These are phyloP conservation scores for Labia minor DNA, from an alignment of 2,888 invertebrate species.

Conservation along the genomic window DNA sequence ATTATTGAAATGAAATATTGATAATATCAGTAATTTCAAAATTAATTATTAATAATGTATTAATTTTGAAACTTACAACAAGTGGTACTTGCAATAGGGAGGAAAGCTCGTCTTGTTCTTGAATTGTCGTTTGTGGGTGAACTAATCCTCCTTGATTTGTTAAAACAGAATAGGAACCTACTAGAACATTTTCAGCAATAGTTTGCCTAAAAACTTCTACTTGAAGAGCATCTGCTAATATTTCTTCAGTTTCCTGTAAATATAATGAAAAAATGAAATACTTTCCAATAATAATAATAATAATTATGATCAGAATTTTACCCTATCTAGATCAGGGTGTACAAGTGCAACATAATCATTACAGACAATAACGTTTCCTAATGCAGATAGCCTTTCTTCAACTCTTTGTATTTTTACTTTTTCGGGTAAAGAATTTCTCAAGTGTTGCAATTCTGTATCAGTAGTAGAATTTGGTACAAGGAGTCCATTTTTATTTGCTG, in stretches of 20 bases:
- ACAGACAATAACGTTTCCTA: slow-evolving; percentile 95
- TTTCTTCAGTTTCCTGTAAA: slow-evolving; percentile 79
- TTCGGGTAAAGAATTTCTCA: slow-evolving; percentile 64
- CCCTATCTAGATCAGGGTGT: slow-evolving; percentile 94
- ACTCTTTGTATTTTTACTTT: slow-evolving; percentile 77
- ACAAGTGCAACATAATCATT: slow-evolving; percentile 99
- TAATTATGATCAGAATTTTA: slow-evolving; percentile 37
- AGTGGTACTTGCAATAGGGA: slow-evolving; percentile 92
- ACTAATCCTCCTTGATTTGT: slow-evolving; percentile 95
- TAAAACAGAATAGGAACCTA: slow-evolving; percentile 88
- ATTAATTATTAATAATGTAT: no score
- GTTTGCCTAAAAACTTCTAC: slow-evolving; percentile 97
- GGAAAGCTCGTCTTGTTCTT: slow-evolving; percentile 92
- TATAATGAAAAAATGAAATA: no score
- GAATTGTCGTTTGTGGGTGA: slow-evolving; percentile 87
- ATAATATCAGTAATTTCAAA: no score
- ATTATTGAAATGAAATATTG: no score
- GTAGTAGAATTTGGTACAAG: slow-evolving; percentile 83
- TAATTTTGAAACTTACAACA: no score
- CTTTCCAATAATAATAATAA: slow-evolving; percentile 13
- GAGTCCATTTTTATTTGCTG: slow-evolving; percentile 86
- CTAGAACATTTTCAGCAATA: slow-evolving; percentile 86
- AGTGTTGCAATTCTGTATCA: slow-evolving; percentile 50
- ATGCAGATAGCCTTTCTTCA: slow-evolving; percentile 93
- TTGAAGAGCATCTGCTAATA: slow-evolving; percentile 80